Evolutionary conservation across 1,140 invertebrate species (phyloP), one percentile per base, ranked within the genome.

Genomic region (Platyscapa corneri): DNA sequence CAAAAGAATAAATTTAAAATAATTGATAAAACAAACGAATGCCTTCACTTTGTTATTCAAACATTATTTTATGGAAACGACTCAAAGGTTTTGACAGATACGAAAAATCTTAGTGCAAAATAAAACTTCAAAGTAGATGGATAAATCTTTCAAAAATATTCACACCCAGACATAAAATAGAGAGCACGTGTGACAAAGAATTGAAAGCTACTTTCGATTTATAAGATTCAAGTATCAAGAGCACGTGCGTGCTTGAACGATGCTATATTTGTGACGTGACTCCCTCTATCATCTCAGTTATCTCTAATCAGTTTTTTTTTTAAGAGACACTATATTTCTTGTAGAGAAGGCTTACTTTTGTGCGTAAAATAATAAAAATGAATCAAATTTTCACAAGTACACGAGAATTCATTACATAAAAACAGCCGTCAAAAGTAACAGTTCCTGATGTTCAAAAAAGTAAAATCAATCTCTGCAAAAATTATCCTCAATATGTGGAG

Each of bases 351-450:
- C 12, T 85, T 27, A 14, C 27, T 83, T 72, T 72, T 76, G 67
- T 39, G 77, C 32, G 23, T 14, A 49, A 32, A 42, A 0, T 12
- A 53, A 46, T 80, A 80, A 65, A 80, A 80, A 80, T 80, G 49
- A 88, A 83, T 82, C 79, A 81, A 76, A 53, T 18, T 46, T 72
- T 82, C 82, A 86, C 49, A 86, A 56, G 79, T 86, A 87, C 82
- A 80, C 88, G 87, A 85, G 81, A 88, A 89, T 89, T 85, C 88
- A 88, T 86, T 89, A 89, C 87, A 84, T 85, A 87, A 88, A 88
- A 88, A 76, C 83, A n/a, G n/a, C n/a, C 65, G 65, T 60, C 56
- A 60, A 27, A 60, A 27, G 56, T 10, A 27, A 23, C 10, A 27
- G 65, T 65, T 74, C 34, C 53, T 67, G 56, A 42, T 77, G 3